These are phyloP conservation scores for Heliconius melpomene DNA, from an alignment of 1,140 invertebrate species.

Conservation along the genomic window DNA sequence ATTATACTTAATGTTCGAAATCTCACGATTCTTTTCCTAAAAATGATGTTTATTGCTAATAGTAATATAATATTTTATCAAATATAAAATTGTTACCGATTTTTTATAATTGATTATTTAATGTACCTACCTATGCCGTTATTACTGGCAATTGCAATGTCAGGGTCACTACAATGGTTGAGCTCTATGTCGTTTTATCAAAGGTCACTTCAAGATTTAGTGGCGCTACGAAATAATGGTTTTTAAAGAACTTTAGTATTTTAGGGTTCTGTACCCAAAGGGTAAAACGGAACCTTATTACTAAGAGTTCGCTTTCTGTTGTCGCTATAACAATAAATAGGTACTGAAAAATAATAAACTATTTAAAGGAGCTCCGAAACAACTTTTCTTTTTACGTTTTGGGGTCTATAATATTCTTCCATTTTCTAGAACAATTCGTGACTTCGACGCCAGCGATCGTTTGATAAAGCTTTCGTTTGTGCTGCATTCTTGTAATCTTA, in stretches of 20 bases:
- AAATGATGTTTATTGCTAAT: too few relatives aligned
- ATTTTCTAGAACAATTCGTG: not conserved
- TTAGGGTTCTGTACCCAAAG: too few relatives aligned
- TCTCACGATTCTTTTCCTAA: too few relatives aligned
- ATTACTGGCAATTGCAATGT: slow-evolving; percentile 3
- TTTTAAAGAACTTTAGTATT: too few relatives aligned
- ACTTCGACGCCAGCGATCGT: not conserved
- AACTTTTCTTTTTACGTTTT: not conserved
- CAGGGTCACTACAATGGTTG: not conserved
- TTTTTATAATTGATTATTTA: slow-evolving; percentile 15
- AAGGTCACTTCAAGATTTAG: not conserved
- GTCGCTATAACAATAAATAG: too few relatives aligned
- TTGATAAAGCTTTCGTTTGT: not conserved
- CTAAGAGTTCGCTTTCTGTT: too few relatives aligned
- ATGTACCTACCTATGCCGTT: not conserved
- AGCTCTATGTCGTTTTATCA: not conserved
- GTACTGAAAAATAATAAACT: too few relatives aligned
- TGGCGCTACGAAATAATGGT: too few relatives aligned
- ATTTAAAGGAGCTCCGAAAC: too few relatives aligned
- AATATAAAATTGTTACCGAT: not conserved
- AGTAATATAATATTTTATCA: too few relatives aligned
- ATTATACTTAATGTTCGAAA: too few relatives aligned
- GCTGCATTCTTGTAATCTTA: not conserved
- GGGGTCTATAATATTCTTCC: not conserved
- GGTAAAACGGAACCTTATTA: too few relatives aligned